These are phyloP conservation scores for Galerucella nymphaeae DNA, from an alignment of 2,888 invertebrate genomes.

Conservation along the genomic window DNA sequence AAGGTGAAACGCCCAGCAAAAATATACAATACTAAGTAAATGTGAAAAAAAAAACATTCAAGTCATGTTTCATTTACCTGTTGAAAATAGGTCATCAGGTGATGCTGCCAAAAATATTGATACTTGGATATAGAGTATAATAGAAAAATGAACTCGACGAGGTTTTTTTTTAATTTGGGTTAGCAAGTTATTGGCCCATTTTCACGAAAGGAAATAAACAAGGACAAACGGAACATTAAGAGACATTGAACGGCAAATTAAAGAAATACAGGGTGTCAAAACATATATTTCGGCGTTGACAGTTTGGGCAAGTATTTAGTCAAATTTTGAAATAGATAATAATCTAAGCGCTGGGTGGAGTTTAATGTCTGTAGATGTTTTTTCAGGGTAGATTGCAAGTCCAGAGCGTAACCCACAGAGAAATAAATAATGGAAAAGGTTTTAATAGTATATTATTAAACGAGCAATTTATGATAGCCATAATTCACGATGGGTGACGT, in stretches of 20 bases:
- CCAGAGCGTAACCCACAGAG: no score
- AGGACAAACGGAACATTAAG: background rate
- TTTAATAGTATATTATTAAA: no score
- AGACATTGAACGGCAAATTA: conserved; percentile 14
- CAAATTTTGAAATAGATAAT: no score
- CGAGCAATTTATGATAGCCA: no score
- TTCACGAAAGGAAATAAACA: conserved; percentile 11
- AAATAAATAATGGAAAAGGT: no score
- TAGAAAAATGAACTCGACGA: conserved; percentile 17
- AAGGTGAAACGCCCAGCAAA: background rate
- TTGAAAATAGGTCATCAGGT: conserved; percentile 28
- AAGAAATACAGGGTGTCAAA: background rate
- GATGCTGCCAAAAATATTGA: conserved; percentile 20
- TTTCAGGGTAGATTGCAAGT: no score
- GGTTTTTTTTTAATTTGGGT: conserved; percentile 15
- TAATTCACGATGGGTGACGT: no score
- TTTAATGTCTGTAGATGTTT: no score
- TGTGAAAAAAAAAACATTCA: background rate
- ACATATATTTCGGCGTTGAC: background rate
- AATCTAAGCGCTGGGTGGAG: no score
- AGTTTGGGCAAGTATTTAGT: no score
- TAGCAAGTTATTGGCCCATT: conserved; percentile 18
- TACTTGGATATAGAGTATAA: conserved; percentile 16
- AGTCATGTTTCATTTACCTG: conserved; percentile 22
- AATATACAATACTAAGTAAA: background rate